Percentiles rank a stretch among this genome's conserved stretches.
Conservation (phyloP, 1,140 invertebrate species). For the Branchinecta lynchi region DNA sequence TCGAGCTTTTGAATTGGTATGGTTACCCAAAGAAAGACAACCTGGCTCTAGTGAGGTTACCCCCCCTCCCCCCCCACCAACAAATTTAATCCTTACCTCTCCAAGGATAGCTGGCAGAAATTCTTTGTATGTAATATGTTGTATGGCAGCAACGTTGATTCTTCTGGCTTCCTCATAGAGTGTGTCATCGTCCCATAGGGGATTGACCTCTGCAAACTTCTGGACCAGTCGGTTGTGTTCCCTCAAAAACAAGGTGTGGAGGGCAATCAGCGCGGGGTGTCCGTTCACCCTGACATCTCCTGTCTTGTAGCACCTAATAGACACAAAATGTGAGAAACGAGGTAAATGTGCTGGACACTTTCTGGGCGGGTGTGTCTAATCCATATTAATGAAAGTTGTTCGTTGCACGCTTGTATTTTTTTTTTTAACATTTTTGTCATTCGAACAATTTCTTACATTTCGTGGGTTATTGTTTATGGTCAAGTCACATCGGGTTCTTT, state of each 20-base stretch:
- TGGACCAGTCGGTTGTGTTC: conserved; percentile 84
- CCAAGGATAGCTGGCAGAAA: conserved; percentile 66
- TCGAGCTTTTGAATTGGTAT: too few species aligned
- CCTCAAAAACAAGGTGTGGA: conserved; percentile 67
- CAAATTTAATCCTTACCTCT: conserved; percentile 25
- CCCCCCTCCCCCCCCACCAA: background rate
- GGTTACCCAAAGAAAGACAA: too few species aligned
- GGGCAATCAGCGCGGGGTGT: conserved; percentile 55
- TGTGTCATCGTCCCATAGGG: conserved; percentile 70
- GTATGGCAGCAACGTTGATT: conserved; percentile 57
- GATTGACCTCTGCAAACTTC: conserved; percentile 53
- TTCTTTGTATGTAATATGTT: conserved; percentile 70
- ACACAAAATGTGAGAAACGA: background rate
- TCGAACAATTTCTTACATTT: too few species aligned
- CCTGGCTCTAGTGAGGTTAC: too few species aligned
- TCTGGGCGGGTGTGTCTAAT: too few species aligned
- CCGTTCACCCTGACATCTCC: conserved; percentile 78
- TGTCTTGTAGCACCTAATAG: conserved; percentile 38
- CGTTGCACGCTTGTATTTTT: background rate
- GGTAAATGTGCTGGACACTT: too few species aligned
- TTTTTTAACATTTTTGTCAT: too few species aligned
- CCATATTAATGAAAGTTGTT: background rate
- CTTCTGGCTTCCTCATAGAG: conserved; percentile 70
- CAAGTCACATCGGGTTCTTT: too few species aligned
- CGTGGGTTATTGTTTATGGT: too few species aligned